phyloP scores from a whole-genome alignment of 2,888 invertebrate species.

The Crematogaster levior region DNA sequence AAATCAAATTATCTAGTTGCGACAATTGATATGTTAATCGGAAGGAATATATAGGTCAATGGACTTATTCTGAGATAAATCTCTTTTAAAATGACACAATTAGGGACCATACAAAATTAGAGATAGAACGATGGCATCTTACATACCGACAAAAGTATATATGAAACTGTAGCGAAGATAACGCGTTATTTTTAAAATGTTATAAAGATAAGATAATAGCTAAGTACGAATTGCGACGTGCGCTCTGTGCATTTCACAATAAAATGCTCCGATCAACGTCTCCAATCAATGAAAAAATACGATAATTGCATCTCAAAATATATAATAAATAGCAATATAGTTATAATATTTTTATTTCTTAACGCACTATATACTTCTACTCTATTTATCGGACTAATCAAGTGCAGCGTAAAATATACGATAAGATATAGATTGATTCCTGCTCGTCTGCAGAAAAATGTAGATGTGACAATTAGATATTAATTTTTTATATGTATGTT shows the following conservation, averaged over 20 bases:
- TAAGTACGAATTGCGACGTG: neutral
- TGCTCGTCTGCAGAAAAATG: neutral
- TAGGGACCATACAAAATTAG: neutral
- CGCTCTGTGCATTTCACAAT: neutral
- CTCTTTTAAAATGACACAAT: neutral
- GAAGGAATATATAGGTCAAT: neutral
- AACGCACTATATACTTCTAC: neutral
- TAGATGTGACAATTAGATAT: too few species aligned
- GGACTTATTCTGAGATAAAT: neutral
- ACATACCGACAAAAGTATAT: neutral
- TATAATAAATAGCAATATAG: neutral
- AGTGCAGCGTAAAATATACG: neutral
- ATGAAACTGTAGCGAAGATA: neutral
- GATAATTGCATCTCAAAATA: neutral
- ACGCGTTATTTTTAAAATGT: neutral
- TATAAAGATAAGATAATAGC: conserved; percentile 29
- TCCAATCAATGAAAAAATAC: neutral
- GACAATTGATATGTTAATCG: neutral
- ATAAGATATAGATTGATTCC: neutral
- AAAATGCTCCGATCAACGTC: neutral
- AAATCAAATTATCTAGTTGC: neutral
- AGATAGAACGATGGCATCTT: neutral
- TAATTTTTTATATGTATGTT: neutral
- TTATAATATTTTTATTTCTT: neutral
- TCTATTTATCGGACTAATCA: conserved; percentile 3